phyloP scores from a whole-genome alignment of 2,797 vertebrate species.

The Zalophus californianus region DNA sequence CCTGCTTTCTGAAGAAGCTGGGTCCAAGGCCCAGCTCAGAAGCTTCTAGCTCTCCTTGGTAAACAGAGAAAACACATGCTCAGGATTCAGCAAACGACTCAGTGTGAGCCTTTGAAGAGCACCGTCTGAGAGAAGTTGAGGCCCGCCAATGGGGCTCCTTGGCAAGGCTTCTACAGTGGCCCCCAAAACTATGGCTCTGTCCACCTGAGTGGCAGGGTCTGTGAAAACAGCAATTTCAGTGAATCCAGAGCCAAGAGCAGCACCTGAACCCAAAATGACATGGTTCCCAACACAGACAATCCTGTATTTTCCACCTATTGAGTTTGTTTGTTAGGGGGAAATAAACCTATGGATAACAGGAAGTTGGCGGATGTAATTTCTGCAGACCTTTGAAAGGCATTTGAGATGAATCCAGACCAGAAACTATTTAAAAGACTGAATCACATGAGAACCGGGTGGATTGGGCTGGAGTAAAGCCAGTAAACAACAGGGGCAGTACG shows the following conservation, averaged over 20 bases:
- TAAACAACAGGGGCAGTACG: background rate
- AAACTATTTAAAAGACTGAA: background rate
- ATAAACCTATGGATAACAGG: background rate
- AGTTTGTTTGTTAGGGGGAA: background rate
- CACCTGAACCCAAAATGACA: background rate
- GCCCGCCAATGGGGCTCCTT: fast-evolving
- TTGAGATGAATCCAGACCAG: background rate
- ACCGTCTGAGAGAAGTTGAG: background rate
- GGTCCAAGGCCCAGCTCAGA: background rate
- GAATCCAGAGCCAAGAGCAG: background rate
- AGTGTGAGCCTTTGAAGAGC: background rate
- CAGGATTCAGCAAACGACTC: background rate
- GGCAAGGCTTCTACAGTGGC: background rate
- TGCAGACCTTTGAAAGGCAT: background rate
- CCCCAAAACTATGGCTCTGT: background rate
- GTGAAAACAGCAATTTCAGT: background rate
- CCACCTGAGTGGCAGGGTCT: background rate
- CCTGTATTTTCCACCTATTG: background rate
- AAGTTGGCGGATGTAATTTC: background rate
- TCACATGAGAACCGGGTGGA: background rate
- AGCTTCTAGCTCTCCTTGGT: background rate
- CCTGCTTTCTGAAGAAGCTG: background rate
- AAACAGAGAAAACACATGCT: background rate
- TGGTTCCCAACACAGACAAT: background rate
- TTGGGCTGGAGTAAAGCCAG: constrained; percentile 27